Evolutionary conservation across 30 jellyfish, hydroid and myxozoan genomes (phyloP).

Genomic region (Rhopilema esculentum): DNA sequence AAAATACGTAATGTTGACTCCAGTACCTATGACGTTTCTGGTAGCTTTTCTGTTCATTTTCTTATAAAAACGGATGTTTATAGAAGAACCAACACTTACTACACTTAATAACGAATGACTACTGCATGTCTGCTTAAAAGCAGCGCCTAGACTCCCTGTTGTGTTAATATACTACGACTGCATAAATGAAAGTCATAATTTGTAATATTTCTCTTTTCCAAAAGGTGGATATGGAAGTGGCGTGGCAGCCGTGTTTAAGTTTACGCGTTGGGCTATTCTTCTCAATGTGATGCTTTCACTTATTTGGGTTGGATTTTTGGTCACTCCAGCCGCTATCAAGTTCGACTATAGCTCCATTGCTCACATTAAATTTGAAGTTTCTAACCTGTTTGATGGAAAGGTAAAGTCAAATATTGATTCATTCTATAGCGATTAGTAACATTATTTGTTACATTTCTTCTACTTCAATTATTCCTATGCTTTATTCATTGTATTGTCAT

Average conservation of each 20-base stretch:
- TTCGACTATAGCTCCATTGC: slow-evolving; percentile 37
- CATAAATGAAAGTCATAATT: neutral
- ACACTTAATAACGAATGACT: too few relatives aligned
- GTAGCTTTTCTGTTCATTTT: too few relatives aligned
- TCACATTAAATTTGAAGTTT: neutral
- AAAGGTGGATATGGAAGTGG: slow-evolving; percentile 64
- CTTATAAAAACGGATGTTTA: too few relatives aligned
- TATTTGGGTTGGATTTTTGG: slow-evolving; percentile 60
- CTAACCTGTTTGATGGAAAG: slow-evolving; percentile 62
- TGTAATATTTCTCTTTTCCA: neutral
- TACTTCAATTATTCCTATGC: too few relatives aligned
- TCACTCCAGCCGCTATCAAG: slow-evolving; percentile 44
- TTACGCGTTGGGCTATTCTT: slow-evolving; percentile 59
- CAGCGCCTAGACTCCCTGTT: neutral
- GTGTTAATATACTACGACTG: neutral
- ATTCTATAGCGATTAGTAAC: neutral
- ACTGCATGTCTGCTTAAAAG: too few relatives aligned
- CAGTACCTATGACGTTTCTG: too few relatives aligned
- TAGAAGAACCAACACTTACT: too few relatives aligned
- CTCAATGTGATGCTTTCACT: slow-evolving; percentile 34
- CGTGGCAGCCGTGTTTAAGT: slow-evolving; percentile 64
- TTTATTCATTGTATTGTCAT: too few relatives aligned
- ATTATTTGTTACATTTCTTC: too few relatives aligned
- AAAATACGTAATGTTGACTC: too few relatives aligned
- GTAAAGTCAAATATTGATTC: neutral